These are phyloP conservation scores for Nannoperca obscura DNA, from an alignment of 2,797 vertebrate species.

Conservation along the genomic window DNA sequence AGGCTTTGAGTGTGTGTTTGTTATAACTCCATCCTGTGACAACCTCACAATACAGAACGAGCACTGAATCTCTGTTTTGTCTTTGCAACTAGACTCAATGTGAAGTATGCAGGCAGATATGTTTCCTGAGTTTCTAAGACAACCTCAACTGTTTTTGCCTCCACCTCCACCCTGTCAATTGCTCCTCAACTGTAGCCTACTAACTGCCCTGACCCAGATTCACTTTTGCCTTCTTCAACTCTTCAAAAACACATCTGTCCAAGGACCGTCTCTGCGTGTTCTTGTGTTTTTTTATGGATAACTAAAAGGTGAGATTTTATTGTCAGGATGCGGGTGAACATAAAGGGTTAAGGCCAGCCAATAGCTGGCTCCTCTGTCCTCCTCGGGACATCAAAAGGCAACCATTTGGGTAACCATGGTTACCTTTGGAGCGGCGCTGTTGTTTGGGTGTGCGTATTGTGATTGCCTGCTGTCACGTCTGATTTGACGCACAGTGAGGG, in stretches of 20 bases:
- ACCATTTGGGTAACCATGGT: conserved; percentile 80
- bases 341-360: conserved; percentile 62
- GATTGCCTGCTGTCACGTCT: conserved; percentile 75
- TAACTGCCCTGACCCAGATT: conserved; percentile 77
- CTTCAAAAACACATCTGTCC: conserved; percentile 24
- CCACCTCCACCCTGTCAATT: conserved; percentile 43
- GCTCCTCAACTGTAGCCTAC: conserved; percentile 26
- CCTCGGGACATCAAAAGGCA: conserved; percentile 68
- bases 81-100: conserved; percentile 30
- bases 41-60: conserved; percentile 51
- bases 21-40: conserved; percentile 45
- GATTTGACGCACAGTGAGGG: conserved; percentile 74
- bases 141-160: conserved; percentile 14
- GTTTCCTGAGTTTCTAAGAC: conserved; percentile 27
- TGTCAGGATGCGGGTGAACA: conserved; percentile 19
- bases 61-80: conserved; percentile 1
- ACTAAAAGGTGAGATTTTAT: conserved; percentile 21
- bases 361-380: conserved; percentile 47
- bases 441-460: conserved; percentile 62
- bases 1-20: conserved; percentile 33
- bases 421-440: conserved; percentile 66
- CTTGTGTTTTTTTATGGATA: neutral
- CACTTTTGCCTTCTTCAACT: conserved; percentile 33
- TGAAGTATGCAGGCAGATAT: conserved; percentile 11
- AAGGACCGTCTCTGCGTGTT: neutral